A percentile compares a stretch with the other conserved stretches of the same genome.
These are phyloP conservation scores for Eurosta solidaginis DNA, from an alignment of 1,140 invertebrate genomes.

Conservation along the genomic window DNA sequence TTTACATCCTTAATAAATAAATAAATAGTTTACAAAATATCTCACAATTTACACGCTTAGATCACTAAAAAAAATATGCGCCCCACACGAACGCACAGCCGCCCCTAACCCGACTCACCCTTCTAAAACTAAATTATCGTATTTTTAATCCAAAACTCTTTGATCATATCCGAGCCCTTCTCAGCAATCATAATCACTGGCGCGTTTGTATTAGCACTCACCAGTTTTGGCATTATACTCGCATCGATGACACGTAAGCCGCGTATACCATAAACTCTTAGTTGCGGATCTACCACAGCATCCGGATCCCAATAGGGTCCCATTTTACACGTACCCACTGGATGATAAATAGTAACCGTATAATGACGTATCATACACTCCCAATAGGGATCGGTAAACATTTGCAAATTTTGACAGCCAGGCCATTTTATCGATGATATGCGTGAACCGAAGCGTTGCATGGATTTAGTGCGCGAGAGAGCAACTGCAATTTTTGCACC, in stretches of 20 bases:
- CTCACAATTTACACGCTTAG: not conserved
- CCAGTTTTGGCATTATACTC: conserved; percentile 80
- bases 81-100: not conserved
- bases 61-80: not conserved
- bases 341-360: conserved; percentile 83
- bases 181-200: conserved; percentile 85
- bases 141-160: conserved; percentile 74
- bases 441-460: conserved; percentile 71
- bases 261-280: conserved; percentile 78
- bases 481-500: conserved; percentile 80
- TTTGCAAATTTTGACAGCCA: conserved; percentile 68
- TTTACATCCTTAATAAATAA: conserved; percentile 2
- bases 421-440: conserved; percentile 72
- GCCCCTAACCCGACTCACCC: not conserved
- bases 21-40: conserved; percentile 18
- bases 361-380: conserved; percentile 84
- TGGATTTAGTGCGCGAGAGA: conserved; percentile 73
- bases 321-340: conserved; percentile 91
- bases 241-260: conserved; percentile 84
- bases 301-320: conserved; percentile 81
- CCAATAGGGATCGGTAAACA: conserved; percentile 77
- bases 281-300: conserved; percentile 85
- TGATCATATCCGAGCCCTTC: conserved; percentile 81
- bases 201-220: conserved; percentile 84
- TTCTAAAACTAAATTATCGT: conserved; percentile 45